A percentile compares a stretch with the other conserved stretches of the same genome.
These are phyloP conservation scores for Cryptotermes secundus DNA, from an alignment of 1,140 invertebrate species.

Conservation along the genomic window DNA sequence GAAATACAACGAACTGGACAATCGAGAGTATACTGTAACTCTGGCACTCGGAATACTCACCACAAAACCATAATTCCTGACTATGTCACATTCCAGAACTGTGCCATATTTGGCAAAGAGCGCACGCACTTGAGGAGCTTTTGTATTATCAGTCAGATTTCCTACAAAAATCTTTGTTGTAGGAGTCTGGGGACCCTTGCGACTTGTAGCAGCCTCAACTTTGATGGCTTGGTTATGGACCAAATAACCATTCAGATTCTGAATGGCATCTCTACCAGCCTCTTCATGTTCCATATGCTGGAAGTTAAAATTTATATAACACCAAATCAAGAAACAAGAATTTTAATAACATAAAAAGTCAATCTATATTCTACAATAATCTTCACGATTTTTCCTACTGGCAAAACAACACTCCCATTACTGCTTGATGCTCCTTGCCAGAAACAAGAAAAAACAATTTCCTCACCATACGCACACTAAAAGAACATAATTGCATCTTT, in stretches of 20 bases:
- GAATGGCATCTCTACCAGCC: constrained; percentile 86
- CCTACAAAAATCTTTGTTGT: constrained; percentile 90
- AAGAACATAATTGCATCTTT: too few species aligned
- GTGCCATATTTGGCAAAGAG: constrained; percentile 85
- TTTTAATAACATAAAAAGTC: too few species aligned
- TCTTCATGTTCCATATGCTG: constrained; percentile 92
- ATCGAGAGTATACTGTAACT: too few species aligned
- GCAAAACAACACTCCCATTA: too few species aligned
- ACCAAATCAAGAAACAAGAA: too few species aligned
- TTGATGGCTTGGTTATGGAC: constrained; percentile 87
- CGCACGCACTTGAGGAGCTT: constrained; percentile 81
- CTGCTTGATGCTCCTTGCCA: too few species aligned
- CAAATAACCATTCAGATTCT: constrained; percentile 84
- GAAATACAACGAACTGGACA: too few species aligned
- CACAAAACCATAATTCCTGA: constrained; percentile 89
- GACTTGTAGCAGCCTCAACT: constrained; percentile 86
- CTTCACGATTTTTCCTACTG: too few species aligned
- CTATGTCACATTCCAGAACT: constrained; percentile 88
- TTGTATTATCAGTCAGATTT: constrained; percentile 85
- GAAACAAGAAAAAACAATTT: too few species aligned
- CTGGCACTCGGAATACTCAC: constrained; percentile 40
- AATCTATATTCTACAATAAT: too few species aligned
- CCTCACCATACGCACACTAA: too few species aligned
- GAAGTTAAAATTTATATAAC: constrained; percentile 31
- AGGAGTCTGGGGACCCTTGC: constrained; percentile 78